phyloP scores from a whole-genome alignment of 2,888 invertebrate genomes.

The Fragum sueziense region DNA sequence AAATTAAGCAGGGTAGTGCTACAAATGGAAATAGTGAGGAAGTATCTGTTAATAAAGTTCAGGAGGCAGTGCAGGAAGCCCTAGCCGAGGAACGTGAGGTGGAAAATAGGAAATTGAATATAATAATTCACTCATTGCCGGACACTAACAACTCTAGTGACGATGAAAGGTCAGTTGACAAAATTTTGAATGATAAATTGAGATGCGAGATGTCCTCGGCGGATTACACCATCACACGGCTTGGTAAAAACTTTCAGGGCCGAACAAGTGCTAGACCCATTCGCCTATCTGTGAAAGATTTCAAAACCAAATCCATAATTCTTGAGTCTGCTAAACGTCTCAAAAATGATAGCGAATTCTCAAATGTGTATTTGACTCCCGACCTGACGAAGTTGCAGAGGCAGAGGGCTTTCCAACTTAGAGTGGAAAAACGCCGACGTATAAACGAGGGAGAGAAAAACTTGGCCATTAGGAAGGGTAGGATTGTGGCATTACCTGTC shows the following conservation, averaged over 20 bases:
- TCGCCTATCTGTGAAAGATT: not conserved
- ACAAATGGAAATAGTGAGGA: too few relatives aligned
- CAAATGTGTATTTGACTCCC: constrained; percentile 20
- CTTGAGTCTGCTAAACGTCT: not conserved
- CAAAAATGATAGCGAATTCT: constrained; percentile 1
- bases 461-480: constrained; percentile 11
- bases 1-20: too few relatives aligned
- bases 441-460: constrained; percentile 13
- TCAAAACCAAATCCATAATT: not conserved
- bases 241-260: not conserved
- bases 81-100: too few relatives aligned
- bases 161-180: too few relatives aligned
- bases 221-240: too few relatives aligned
- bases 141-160: too few relatives aligned
- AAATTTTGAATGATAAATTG: too few relatives aligned
- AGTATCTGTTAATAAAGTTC: too few relatives aligned
- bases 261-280: not conserved
- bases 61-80: too few relatives aligned
- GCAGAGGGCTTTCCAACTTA: constrained; percentile 14
- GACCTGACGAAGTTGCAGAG: constrained; percentile 20
- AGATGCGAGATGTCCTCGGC: too few relatives aligned
- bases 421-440: constrained; percentile 11
- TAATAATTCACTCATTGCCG: too few relatives aligned
- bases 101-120: too few relatives aligned
- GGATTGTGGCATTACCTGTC: not conserved